Evolutionary conservation across 2,797 vertebrate genomes (phyloP).

Genomic region (Salarias fasciatus): DNA sequence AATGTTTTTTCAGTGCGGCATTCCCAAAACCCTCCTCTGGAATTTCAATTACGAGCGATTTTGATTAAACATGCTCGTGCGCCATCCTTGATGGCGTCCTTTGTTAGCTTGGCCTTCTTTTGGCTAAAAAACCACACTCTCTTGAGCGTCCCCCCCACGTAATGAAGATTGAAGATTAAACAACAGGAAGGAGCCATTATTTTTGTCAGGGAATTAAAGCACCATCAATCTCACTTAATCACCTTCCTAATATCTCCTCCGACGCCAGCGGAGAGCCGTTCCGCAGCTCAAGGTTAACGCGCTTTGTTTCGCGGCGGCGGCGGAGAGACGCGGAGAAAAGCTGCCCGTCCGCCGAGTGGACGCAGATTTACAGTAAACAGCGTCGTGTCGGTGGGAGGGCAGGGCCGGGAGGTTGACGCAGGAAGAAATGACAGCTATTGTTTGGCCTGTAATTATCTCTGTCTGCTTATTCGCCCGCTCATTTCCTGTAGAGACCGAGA

Average conservation of each 20-base stretch:
- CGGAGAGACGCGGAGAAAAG: slow-evolving; percentile 30
- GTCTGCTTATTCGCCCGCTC: slow-evolving; percentile 55
- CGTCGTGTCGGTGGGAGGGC: slow-evolving; percentile 29
- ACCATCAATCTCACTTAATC: slow-evolving; percentile 86
- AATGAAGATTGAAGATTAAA: slow-evolving; percentile 87
- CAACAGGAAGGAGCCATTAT: slow-evolving; percentile 79
- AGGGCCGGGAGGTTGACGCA: slow-evolving; percentile 50
- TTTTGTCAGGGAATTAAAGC: slow-evolving; percentile 83
- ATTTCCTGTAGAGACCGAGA: slow-evolving; percentile 56
- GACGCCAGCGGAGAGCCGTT: slow-evolving; percentile 73
- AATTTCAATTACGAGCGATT: slow-evolving; percentile 61
- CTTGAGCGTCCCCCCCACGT: slow-evolving; percentile 61
- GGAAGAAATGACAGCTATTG: slow-evolving; percentile 61
- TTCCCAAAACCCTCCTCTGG: slow-evolving; percentile 45
- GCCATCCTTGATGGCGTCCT: slow-evolving; percentile 72
- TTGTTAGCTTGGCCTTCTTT: slow-evolving; percentile 70
- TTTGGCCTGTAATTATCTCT: slow-evolving; percentile 68
- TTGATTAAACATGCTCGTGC: slow-evolving; percentile 66
- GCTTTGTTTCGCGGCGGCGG: slow-evolving; percentile 68
- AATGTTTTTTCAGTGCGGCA: slow-evolving; percentile 14
- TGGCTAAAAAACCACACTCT: slow-evolving; percentile 60
- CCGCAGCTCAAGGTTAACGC: slow-evolving; percentile 82
- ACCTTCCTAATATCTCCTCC: slow-evolving; percentile 79
- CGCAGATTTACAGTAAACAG: slow-evolving; percentile 33
- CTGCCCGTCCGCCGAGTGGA: slow-evolving; percentile 38